phyloP scores from a whole-genome alignment of 2,113 vertebrate species.

The Lucifuga dentata region DNA sequence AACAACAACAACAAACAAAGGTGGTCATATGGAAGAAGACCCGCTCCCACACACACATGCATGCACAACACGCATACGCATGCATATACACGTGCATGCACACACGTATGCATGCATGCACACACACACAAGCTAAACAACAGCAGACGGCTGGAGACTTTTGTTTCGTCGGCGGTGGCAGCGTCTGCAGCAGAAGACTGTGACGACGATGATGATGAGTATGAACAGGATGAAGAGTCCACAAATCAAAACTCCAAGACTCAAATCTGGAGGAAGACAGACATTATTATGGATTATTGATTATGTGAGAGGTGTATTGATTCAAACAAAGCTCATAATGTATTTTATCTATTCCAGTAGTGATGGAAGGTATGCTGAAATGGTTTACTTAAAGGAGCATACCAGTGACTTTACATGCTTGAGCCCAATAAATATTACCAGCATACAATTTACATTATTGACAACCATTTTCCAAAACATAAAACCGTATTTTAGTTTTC shows the following conservation, averaged over 20 bases:
- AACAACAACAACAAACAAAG: no score
- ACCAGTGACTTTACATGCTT: no score
- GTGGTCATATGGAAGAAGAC: slow-evolving; percentile 10
- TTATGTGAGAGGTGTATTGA: neutral
- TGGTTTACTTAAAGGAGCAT: no score
- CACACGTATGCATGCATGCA: slow-evolving; percentile 13
- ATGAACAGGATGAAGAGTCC: slow-evolving; percentile 63
- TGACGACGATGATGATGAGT: slow-evolving; percentile 74
- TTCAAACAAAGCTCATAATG: no score
- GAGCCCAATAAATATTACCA: no score
- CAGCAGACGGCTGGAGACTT: slow-evolving; percentile 12
- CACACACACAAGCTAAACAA: slow-evolving; percentile 33
- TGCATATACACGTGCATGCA: slow-evolving; percentile 5
- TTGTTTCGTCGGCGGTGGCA: slow-evolving; percentile 9
- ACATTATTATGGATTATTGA: no score
- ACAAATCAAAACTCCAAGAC: slow-evolving; percentile 76
- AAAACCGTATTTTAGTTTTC: no score
- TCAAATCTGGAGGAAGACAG: slow-evolving; percentile 60
- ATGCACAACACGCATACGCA: neutral
- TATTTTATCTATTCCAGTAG: no score
- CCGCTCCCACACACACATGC: slow-evolving; percentile 24
- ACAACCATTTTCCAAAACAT: no score
- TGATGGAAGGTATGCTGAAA: no score
- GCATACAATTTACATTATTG: no score
- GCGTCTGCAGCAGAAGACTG: slow-evolving; percentile 81